Evolutionary conservation across 2,113 vertebrate species (phyloP), one percentile per base, ranked within the genome.

Genomic region (Gymnogyps californianus): DNA sequence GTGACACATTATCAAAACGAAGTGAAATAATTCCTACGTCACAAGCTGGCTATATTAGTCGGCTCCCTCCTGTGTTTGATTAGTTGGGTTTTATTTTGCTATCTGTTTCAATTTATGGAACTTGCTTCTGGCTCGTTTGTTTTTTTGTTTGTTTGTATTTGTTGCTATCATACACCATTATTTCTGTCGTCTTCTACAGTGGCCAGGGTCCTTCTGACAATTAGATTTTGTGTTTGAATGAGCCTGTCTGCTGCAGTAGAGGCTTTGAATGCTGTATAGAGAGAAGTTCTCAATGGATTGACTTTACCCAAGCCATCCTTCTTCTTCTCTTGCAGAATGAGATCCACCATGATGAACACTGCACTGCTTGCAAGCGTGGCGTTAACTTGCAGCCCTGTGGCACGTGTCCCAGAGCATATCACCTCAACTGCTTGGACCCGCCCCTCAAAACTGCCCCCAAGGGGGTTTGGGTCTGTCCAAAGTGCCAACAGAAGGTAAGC

Each of bases 401-500:
- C 87, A 98, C 98, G 5, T 99, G 99, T 96, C 98, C 99, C 24
- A 98, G 99, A 75, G 99, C 99, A 61, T 99, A 99, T 98, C 99
- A 99, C 98, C 98, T 99, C 91, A 97, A 97, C 98, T 99, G 99
- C 98, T 98, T 99, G 94, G 98, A 99, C 67, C 99, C 99, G 0
- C 99, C 99, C 2, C 98, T 99, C 87, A 99, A 98, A 97, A 98
- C 98, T 9, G 97, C 97, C 2, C 99, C 99, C 92, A 98, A 99
- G 93, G 99, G 99, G 18, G 64, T 98, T 82, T 99, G 99, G 99
- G 98, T 99, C 98, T 99, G 99, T 98, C 99, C 99, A 96, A 99
- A 98, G 98, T 99, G 99, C 98, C 99, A 99, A 98, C 99, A 99
- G 98, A 99, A 99, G 99, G 99, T 99, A 91, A 55, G 51, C 14